These are phyloP conservation scores for Drosophila nigricruria DNA, from an alignment of 2,888 invertebrate genomes.

Conservation along the genomic window DNA sequence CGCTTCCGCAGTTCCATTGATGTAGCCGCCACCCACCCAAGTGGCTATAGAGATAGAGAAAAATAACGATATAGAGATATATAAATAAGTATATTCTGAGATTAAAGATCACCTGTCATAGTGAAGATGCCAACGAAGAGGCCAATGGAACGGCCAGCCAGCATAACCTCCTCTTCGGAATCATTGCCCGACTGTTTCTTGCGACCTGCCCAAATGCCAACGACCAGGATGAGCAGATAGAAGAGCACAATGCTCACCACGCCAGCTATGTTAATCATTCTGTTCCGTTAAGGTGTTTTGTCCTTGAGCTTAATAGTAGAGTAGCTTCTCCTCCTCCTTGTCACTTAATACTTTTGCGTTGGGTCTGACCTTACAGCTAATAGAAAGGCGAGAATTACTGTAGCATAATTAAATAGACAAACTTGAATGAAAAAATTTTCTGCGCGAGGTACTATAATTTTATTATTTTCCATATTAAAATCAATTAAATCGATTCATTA, in stretches of 20 bases:
- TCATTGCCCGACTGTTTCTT: constrained; percentile 95
- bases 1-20: constrained; percentile 99
- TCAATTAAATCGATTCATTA: no score
- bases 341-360: constrained; percentile 46
- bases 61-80: not conserved
- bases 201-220: constrained; percentile 98
- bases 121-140: constrained; percentile 99
- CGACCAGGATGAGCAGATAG: constrained; percentile 96
- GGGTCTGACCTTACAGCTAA: constrained; percentile 55
- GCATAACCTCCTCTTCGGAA: constrained; percentile 98
- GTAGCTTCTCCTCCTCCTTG: constrained; percentile 9
- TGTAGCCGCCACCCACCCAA: constrained; percentile 99
- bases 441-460: no score
- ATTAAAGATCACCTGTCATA: constrained; percentile 93
- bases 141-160: constrained; percentile 98
- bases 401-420: constrained; percentile 15
- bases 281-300: constrained; percentile 22
- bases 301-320: constrained; percentile 22
- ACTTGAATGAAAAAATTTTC: no score
- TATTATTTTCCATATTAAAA: no score
- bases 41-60: constrained; percentile 89
- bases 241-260: constrained; percentile 97
- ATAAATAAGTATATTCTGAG: not conserved
- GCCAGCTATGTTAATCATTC: constrained; percentile 96
- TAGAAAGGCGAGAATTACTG: not conserved